A percentile compares a stretch with the other conserved stretches of the same genome.
Evolutionary conservation across 1,140 invertebrate species (phyloP).

Genomic region (Tenebrio molitor): DNA sequence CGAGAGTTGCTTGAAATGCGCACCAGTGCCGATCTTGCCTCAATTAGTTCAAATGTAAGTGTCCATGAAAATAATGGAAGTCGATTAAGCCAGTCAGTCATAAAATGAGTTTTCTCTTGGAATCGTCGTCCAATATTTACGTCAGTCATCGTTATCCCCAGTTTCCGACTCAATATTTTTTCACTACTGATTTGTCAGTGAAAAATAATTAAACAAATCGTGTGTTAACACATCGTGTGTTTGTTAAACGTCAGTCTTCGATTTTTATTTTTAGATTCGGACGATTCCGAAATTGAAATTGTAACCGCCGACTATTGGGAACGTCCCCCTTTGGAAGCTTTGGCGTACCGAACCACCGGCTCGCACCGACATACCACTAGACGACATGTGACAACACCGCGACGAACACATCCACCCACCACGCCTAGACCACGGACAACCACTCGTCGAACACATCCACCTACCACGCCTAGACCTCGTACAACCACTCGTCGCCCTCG

Average conservation of each 20-base stretch:
- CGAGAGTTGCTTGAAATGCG: neutral
- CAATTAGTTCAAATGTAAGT: no score
- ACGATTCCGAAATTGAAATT: conserved; percentile 6
- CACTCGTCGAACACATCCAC: neutral
- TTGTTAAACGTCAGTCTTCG: no score
- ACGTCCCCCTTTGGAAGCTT: neutral
- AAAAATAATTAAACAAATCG: no score
- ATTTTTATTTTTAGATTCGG: neutral
- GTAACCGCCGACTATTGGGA: neutral
- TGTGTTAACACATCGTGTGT: no score
- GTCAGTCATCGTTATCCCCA: no score
- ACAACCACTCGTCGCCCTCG: neutral
- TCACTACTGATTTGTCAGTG: no score
- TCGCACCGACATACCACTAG: neutral
- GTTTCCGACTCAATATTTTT: no score
- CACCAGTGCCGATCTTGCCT: no score
- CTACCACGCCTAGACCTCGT: neutral
- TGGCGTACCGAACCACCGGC: neutral
- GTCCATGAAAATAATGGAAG: no score
- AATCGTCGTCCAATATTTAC: no score
- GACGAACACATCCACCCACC: neutral
- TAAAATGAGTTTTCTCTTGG: no score
- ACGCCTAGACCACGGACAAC: neutral
- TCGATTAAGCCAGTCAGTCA: no score
- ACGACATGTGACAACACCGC: neutral